phyloP scores from a whole-genome alignment of 2,888 invertebrate species.

The Ophioninae sp. region DNA sequence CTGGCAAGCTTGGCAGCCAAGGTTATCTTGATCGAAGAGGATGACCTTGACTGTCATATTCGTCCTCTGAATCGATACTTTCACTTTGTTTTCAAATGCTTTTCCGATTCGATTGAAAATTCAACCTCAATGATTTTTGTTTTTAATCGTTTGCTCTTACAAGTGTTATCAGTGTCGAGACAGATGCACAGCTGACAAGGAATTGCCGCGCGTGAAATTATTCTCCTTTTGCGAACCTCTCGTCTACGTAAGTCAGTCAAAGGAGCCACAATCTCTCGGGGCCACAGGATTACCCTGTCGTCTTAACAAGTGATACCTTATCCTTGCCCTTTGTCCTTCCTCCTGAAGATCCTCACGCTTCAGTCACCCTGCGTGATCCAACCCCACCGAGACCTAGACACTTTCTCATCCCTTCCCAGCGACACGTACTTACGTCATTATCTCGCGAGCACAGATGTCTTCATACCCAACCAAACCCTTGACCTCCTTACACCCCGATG shows the following conservation, averaged over 20 bases:
- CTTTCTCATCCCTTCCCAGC: slow-evolving; percentile 12
- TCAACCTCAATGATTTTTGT: too few relatives aligned
- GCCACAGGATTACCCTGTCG: slow-evolving; percentile 8
- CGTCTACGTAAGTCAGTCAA: not conserved
- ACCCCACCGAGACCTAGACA: not conserved
- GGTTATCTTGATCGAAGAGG: too few relatives aligned
- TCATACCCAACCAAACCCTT: slow-evolving; percentile 26
- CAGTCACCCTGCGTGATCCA: not conserved
- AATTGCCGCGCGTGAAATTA: slow-evolving; percentile 27
- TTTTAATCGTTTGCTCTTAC: not conserved
- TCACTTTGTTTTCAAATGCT: too few relatives aligned
- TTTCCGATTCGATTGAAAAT: too few relatives aligned
- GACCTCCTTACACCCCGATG: slow-evolving; percentile 4
- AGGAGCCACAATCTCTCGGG: slow-evolving; percentile 32
- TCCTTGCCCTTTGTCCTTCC: slow-evolving; percentile 12
- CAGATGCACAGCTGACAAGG: not conserved
- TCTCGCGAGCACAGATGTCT: slow-evolving; percentile 20
- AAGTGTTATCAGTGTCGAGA: slow-evolving; percentile 2
- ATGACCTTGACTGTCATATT: too few relatives aligned
- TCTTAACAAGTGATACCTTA: slow-evolving; percentile 17
- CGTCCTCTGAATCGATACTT: too few relatives aligned
- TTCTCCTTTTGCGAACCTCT: not conserved
- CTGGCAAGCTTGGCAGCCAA: not conserved
- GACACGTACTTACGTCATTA: slow-evolving; percentile 20
- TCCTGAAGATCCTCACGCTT: not conserved